These are phyloP conservation scores for Stenchaetothrips biformis DNA, from an alignment of 2,888 invertebrate genomes.

Conservation along the genomic window DNA sequence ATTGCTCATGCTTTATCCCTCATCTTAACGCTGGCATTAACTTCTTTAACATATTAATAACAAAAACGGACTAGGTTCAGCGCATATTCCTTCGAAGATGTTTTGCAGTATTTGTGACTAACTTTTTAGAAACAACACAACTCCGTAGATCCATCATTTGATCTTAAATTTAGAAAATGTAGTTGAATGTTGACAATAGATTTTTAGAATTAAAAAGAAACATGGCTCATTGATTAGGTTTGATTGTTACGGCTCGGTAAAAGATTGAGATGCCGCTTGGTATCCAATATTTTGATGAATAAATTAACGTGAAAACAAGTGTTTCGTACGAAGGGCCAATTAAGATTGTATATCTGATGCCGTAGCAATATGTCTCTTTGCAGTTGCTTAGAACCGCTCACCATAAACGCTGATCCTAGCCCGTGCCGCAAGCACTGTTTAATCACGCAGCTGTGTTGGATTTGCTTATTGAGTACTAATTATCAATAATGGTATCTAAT, in stretches of 20 bases:
- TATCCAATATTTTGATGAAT: too few species aligned
- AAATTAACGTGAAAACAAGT: too few species aligned
- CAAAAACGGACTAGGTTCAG: constrained; percentile 5
- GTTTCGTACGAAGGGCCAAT: too few species aligned
- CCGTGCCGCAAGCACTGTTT: constrained; percentile 11
- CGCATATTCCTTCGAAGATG: not conserved
- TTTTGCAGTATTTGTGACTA: not conserved
- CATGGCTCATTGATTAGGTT: not conserved
- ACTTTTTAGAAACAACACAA: not conserved
- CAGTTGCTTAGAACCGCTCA: not conserved
- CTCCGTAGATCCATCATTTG: not conserved
- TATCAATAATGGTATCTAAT: not conserved
- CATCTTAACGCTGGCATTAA: not conserved
- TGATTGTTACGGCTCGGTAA: not conserved
- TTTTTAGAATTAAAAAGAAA: not conserved
- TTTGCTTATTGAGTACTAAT: constrained; percentile 9
- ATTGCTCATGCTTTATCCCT: not conserved
- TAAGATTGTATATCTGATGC: too few species aligned
- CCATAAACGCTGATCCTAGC: constrained; percentile 5
- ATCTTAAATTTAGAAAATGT: not conserved
- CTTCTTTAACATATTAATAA: not conserved
- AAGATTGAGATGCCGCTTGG: too few species aligned
- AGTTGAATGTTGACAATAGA: not conserved
- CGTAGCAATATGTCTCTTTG: too few species aligned
- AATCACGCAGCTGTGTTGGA: constrained; percentile 12